Percentiles rank a stretch among this genome's conserved stretches.
Conservation (phyloP, 2,797 vertebrate genomes). For the Pyrocephalus nanus region DNA sequence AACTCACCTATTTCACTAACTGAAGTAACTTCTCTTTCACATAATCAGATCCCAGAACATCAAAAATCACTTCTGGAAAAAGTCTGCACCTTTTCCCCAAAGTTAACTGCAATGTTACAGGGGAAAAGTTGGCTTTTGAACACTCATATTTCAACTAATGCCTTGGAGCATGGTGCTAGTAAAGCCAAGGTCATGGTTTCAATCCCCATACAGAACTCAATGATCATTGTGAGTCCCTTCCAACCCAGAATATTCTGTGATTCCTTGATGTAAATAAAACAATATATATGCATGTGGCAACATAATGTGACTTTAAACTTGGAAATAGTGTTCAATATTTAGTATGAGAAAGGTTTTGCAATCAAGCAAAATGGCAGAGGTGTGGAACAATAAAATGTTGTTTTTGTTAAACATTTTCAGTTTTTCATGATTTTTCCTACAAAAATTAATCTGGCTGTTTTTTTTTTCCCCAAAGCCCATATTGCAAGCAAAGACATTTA, state of each 20-base stretch:
- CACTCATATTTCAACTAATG: not conserved
- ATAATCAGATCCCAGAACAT: not conserved
- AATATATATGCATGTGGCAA: not conserved
- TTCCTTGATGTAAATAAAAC: not conserved
- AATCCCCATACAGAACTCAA: accelerated
- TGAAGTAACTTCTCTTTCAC: not conserved
- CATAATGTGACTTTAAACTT: not conserved
- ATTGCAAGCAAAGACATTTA: not conserved
- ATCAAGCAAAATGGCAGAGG: not conserved
- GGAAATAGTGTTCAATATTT: not conserved
- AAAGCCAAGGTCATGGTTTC: not conserved
- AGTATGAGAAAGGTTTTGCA: not conserved
- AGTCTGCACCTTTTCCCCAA: not conserved
- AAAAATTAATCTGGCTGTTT: not conserved
- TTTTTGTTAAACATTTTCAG: slow-evolving; percentile 5
- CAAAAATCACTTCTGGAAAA: not conserved
- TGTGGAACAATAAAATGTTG: not conserved
- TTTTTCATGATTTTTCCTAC: slow-evolving; percentile 4
- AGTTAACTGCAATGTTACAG: not conserved
- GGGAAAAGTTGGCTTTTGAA: not conserved
- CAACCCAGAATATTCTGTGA: not conserved
- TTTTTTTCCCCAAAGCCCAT: not conserved
- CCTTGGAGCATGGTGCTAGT: not conserved
- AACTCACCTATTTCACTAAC: not conserved
- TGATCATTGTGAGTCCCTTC: not conserved